phyloP scores from a whole-genome alignment of 2,888 invertebrate genomes.

The Xestia sexstrigata region DNA sequence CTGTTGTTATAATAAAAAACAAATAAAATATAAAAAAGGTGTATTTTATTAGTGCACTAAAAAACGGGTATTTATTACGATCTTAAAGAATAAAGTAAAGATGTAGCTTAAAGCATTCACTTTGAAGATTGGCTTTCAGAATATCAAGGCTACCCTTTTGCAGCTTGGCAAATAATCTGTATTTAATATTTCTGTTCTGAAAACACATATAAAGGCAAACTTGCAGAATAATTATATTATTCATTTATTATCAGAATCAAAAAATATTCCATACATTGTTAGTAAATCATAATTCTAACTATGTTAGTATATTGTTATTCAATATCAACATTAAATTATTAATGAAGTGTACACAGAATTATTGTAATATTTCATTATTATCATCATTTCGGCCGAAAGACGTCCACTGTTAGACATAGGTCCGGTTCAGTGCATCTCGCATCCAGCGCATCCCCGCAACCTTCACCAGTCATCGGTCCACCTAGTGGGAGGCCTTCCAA shows the following conservation, averaged over 20 bases:
- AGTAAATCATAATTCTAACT: too few relatives aligned
- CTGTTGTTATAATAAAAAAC: constrained; percentile 19
- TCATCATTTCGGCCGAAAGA: too few relatives aligned
- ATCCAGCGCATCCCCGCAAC: too few relatives aligned
- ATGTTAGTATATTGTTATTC: too few relatives aligned
- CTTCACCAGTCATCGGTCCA: too few relatives aligned
- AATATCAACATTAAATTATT: too few relatives aligned
- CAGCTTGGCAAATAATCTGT: background rate
- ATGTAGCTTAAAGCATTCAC: constrained; percentile 10
- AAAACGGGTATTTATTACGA: constrained; percentile 31
- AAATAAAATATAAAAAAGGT: constrained; percentile 34
- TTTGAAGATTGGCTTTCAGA: constrained; percentile 33
- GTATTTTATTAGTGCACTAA: constrained; percentile 18
- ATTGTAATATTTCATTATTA: too few relatives aligned
- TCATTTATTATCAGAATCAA: too few relatives aligned
- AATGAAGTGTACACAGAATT: background rate
- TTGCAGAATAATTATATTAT: background rate
- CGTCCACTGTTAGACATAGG: too few relatives aligned
- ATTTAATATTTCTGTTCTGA: background rate
- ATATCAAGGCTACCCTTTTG: constrained; percentile 12
- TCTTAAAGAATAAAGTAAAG: background rate
- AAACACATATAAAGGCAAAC: background rate
- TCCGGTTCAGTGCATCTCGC: too few relatives aligned
- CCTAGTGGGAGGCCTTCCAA: too few relatives aligned
- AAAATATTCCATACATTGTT: too few relatives aligned